Conservation (phyloP, 2,113 vertebrate genomes). For the Rallus limicola region DNA sequence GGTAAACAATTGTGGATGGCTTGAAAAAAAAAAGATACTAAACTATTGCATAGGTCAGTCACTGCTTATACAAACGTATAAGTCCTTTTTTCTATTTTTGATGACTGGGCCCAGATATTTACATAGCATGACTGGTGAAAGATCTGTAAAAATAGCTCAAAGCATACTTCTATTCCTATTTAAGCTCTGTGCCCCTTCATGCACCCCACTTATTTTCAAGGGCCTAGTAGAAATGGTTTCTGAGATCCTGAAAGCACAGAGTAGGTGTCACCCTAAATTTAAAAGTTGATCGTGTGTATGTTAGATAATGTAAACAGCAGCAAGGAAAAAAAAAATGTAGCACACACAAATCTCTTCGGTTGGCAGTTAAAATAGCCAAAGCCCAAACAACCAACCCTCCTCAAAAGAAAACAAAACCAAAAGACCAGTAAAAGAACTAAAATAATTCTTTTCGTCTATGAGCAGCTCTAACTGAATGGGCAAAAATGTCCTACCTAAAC, state of each 20-base stretch:
- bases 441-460: neutral
- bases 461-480: neutral
- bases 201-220: neutral
- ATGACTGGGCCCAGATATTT: neutral
- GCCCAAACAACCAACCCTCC: fast-evolving
- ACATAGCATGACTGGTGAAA: neutral
- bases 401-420: neutral
- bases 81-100: neutral
- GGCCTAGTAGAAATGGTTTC: neutral
- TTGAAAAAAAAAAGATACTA: neutral
- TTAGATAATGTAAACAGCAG: neutral
- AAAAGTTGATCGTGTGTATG: neutral
- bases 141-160: neutral
- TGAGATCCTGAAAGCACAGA: neutral
- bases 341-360: neutral
- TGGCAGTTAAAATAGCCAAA: neutral
- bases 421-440: neutral
- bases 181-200: neutral
- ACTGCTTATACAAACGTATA: neutral
- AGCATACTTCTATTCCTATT: neutral
- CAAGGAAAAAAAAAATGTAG: neutral
- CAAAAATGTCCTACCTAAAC: neutral
- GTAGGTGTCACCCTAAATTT: neutral
- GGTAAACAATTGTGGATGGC: neutral
- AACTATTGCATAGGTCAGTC: neutral